Conservation (phyloP, 2,113 vertebrate genomes). For the Pelecanoides urinatrix region DNA sequence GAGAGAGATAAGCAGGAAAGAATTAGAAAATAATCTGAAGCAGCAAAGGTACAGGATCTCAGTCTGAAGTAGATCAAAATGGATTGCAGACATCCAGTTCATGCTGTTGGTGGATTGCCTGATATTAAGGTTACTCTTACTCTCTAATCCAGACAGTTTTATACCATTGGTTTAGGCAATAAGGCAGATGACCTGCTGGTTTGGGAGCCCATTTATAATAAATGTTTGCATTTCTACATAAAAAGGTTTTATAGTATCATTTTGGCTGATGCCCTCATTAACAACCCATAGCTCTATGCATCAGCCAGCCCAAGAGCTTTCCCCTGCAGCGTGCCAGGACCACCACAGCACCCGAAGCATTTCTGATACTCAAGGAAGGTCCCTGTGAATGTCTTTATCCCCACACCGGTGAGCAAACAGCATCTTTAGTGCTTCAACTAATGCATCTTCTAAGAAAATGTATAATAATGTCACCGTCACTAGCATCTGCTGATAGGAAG, state of each 20-base stretch:
- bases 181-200: background rate
- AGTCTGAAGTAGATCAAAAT: background rate
- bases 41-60: background rate
- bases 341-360: background rate
- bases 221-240: background rate
- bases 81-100: background rate
- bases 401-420: background rate
- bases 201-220: background rate
- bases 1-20: background rate
- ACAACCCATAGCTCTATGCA: rapidly evolving
- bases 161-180: background rate
- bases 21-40: background rate
- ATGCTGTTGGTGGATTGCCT: background rate
- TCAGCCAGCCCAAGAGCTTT: background rate
- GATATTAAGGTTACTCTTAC: background rate
- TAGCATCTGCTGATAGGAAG: background rate
- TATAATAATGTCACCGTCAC: rapidly evolving
- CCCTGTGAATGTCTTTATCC: background rate
- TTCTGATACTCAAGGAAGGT: background rate
- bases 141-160: background rate
- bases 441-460: background rate
- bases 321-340: background rate
- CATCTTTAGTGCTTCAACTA: background rate
- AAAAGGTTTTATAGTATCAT: background rate
- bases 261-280: background rate